Base-by-base conservation (phyloP, 2,113 vertebrate species). In the Chaetodon auriga region DNA sequence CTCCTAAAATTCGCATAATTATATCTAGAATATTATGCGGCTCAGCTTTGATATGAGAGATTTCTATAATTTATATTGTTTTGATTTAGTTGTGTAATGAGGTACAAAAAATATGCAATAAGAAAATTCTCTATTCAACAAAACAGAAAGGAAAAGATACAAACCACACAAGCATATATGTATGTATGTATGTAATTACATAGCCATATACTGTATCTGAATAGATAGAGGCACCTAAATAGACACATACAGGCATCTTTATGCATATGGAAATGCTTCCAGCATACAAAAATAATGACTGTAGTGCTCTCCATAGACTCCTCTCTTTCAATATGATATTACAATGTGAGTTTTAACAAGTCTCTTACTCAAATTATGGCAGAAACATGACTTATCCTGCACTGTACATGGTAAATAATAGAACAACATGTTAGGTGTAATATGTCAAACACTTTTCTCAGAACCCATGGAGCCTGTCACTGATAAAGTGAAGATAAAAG, bases 401-500 rank as follows among this genome's bases (percentile, higher is more conserved):
- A 45, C 46, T 63, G 46, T 46, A 51, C 21, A 13, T 25, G 16
- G 18, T 36, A n/a, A 75, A 64, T 30, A 55, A 76, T 12, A 30
- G 6, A 55, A 71, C 23, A 57, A 45, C 51, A 66, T 55, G 14
- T 68, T 48, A 48, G 9, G 25, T 62, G n/a, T 16, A 51, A 61
- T 41, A 51, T 41, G 45, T 69, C 45, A 69, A 53, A 62, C 46
- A 18, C 6, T 8, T 68, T 38, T 49, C 64, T 18, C 53, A 36
- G 63, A 55, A 65, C 13, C 21, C 15, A 25, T 55, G 25, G 21
- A 73, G 43, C 12, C 43, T 74, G 35, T 16, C 18, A 35, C 18
- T 60, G 66, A 83, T 83, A 14, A 57, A 21, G 18, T 54, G 15
- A 60, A 23, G 23, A 68, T 74, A 61, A 78, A 83, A 62, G 2